phyloP scores from a whole-genome alignment of 2,113 vertebrate genomes.

The Pholis gunnellus region DNA sequence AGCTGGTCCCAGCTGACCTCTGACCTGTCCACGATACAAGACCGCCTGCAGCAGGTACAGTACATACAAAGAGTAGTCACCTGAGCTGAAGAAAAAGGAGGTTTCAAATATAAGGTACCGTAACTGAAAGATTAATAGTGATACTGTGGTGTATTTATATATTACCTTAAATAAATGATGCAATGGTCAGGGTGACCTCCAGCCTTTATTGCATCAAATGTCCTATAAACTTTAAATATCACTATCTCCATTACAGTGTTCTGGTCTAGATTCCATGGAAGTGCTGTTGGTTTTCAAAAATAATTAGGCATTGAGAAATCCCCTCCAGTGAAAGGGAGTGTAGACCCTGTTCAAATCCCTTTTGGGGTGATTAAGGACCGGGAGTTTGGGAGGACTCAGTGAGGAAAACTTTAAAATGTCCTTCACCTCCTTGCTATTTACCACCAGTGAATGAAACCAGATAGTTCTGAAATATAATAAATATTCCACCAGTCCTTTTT shows the following conservation, averaged over 20 bases:
- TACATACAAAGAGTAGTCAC: background rate
- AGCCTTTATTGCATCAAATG: background rate
- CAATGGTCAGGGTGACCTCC: background rate
- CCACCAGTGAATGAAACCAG: slow-evolving; percentile 62
- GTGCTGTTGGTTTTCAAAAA: slow-evolving; percentile 57
- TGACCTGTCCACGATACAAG: slow-evolving; percentile 85
- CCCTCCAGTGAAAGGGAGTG: slow-evolving; percentile 44
- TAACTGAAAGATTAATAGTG: background rate
- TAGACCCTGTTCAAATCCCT: slow-evolving; percentile 14
- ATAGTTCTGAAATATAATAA: slow-evolving; percentile 23
- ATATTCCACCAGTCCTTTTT: background rate
- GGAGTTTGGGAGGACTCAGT: slow-evolving; percentile 36
- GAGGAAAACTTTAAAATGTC: slow-evolving; percentile 3
- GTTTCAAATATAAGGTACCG: background rate
- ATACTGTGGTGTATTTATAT: background rate
- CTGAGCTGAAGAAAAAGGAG: background rate
- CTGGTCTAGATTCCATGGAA: background rate
- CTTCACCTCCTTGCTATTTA: slow-evolving; percentile 31
- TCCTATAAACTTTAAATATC: background rate
- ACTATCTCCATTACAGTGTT: background rate
- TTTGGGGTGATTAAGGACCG: slow-evolving; percentile 21
- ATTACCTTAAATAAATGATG: background rate
- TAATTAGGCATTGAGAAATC: slow-evolving; percentile 49
- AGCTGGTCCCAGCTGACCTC: slow-evolving; percentile 86
- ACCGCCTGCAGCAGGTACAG: slow-evolving; percentile 88